These are phyloP conservation scores for Gallirallus australis DNA, from an alignment of 2,797 vertebrate genomes.

Conservation along the genomic window DNA sequence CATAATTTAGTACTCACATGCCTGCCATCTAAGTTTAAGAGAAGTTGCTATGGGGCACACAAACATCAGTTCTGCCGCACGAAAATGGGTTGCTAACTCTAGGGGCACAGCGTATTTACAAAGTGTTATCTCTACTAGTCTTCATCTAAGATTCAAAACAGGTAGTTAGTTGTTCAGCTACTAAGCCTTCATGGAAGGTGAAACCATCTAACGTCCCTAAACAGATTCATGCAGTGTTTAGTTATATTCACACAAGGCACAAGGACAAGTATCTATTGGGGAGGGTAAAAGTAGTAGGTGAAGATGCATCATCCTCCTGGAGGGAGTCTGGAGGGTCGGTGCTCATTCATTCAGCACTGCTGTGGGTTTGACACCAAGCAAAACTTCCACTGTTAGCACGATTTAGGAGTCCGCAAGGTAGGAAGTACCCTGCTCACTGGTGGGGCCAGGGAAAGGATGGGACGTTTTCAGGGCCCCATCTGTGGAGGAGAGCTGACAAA, in stretches of 20 bases:
- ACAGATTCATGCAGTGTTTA: constrained; percentile 27
- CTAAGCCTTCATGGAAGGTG: constrained; percentile 91
- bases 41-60: not conserved
- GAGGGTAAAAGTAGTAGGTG: not conserved
- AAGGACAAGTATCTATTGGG: not conserved
- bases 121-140: not conserved
- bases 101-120: not conserved
- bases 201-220: constrained; percentile 76
- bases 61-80: not conserved
- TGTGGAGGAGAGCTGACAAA: not conserved
- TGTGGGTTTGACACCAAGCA: not conserved
- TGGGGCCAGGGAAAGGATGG: not conserved
- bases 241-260: not conserved
- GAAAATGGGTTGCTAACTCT: not conserved
- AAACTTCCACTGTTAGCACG: accelerated
- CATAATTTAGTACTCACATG: not conserved
- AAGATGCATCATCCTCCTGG: not conserved
- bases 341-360: not conserved
- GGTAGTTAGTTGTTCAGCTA: constrained; percentile 77
- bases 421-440: not conserved
- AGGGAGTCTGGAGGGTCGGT: not conserved
- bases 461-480: not conserved
- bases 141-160: constrained; percentile 59
- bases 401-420: not conserved
- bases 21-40: not conserved